Conservation (phyloP, 2,888 invertebrate genomes). For the Pterobdella sp. region DNA sequence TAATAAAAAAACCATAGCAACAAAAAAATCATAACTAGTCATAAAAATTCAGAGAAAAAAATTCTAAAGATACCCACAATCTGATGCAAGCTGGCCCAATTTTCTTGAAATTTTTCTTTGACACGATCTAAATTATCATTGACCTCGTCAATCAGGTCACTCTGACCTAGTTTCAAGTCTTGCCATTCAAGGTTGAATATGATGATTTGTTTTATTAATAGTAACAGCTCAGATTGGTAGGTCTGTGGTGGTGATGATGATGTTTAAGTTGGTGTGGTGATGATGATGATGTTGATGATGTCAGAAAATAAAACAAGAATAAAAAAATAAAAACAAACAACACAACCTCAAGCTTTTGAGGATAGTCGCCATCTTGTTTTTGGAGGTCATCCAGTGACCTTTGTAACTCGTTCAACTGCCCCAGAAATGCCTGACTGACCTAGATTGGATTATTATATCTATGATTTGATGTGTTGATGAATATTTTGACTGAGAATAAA, state of each 20-base stretch:
- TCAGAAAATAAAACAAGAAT: no score
- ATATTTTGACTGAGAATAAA: no score
- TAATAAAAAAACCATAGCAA: background rate
- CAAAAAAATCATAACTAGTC: background rate
- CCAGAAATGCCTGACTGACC: no score
- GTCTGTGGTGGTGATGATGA: background rate
- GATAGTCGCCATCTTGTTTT: no score
- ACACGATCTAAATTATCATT: background rate
- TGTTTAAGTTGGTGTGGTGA: background rate
- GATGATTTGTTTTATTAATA: background rate
- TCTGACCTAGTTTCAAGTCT: background rate
- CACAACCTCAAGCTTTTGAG: no score
- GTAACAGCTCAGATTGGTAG: background rate
- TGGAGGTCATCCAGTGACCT: no score
- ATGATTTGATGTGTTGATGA: no score
- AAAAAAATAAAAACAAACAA: no score
- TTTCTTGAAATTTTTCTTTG: background rate
- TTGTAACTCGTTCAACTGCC: no score
- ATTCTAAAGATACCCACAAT: background rate
- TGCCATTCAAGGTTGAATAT: background rate
- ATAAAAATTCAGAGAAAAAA: background rate
- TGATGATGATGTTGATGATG: background rate
- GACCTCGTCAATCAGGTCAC: conserved; percentile 1
- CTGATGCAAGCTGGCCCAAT: background rate
- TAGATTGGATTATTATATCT: no score